phyloP scores from a whole-genome alignment of 1,140 invertebrate species.

The Ladona fulva region DNA sequence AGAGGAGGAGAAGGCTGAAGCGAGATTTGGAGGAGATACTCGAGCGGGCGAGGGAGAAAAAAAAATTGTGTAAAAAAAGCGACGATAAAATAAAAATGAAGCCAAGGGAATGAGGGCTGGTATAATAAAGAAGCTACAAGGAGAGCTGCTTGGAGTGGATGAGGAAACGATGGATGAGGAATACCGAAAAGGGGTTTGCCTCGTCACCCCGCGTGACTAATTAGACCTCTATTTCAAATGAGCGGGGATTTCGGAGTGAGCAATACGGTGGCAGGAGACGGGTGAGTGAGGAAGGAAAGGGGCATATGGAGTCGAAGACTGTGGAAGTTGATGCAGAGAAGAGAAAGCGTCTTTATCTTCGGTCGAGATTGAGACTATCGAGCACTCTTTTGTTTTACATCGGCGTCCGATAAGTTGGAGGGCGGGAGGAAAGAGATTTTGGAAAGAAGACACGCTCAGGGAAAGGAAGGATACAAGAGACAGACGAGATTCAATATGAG shows the following conservation, averaged over 20 bases:
- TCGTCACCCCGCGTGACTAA: neutral
- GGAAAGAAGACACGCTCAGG: no score
- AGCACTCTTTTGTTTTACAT: no score
- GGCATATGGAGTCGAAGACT: neutral
- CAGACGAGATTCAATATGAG: no score
- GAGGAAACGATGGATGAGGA: neutral
- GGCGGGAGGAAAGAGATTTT: no score
- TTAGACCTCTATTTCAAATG: neutral
- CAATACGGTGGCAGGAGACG: neutral
- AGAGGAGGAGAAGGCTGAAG: neutral
- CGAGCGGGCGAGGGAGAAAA: neutral
- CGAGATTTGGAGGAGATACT: neutral
- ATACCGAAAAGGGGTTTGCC: neutral
- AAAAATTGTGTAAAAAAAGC: neutral
- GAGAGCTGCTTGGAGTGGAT: neutral
- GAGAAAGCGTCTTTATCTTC: no score
- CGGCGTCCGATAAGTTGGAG: no score
- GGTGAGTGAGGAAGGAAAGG: neutral
- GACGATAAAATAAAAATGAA: neutral
- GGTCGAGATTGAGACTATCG: no score
- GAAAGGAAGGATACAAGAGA: no score
- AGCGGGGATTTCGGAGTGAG: neutral
- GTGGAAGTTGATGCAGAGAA: no score
- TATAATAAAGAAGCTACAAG: neutral
- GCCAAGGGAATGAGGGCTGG: neutral